Percentiles rank a stretch among this genome's conserved stretches.
Conservation (phyloP, 2,113 vertebrate species). For the Psilopsiagon aurifrons region DNA sequence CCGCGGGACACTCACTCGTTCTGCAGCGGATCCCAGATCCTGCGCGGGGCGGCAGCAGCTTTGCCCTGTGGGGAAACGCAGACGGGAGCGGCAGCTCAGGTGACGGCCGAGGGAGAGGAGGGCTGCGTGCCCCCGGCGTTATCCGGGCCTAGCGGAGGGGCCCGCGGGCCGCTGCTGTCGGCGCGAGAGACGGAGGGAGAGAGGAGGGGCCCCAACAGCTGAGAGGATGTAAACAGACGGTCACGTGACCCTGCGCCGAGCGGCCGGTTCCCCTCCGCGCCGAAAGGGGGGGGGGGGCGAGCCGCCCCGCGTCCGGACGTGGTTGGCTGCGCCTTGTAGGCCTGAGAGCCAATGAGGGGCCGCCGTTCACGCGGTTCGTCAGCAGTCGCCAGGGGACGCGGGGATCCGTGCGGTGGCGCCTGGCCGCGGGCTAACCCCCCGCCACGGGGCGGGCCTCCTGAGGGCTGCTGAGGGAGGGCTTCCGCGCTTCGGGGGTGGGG, state of each 20-base stretch:
- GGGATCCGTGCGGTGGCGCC: fast-evolving
- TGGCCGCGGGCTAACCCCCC: fast-evolving
- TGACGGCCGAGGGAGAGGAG: neutral
- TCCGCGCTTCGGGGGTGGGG: no score
- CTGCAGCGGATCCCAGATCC: neutral
- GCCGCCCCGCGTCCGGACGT: neutral
- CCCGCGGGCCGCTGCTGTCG: neutral
- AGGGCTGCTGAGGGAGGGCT: fast-evolving
- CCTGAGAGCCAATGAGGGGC: neutral
- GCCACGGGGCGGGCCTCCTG: fast-evolving
- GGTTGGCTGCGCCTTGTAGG: neutral
- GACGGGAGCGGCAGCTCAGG: neutral
- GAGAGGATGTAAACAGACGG: slow-evolving; percentile 74
- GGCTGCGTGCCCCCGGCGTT: no score
- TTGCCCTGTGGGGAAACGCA: neutral
- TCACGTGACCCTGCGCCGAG: slow-evolving; percentile 26
- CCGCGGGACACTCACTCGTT: slow-evolving; percentile 23
- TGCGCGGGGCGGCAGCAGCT: neutral
- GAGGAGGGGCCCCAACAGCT: slow-evolving; percentile 48
- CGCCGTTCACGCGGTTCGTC: neutral
- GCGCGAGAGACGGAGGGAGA: neutral
- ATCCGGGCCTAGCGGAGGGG: neutral
- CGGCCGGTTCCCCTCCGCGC: neutral
- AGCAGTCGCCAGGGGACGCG: neutral
- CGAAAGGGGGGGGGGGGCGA: neutral